A percentile compares a stretch with the other conserved stretches of the same genome.
Evolutionary conservation across 2,113 vertebrate species (phyloP).

Genomic region (Glareola pratincola): DNA sequence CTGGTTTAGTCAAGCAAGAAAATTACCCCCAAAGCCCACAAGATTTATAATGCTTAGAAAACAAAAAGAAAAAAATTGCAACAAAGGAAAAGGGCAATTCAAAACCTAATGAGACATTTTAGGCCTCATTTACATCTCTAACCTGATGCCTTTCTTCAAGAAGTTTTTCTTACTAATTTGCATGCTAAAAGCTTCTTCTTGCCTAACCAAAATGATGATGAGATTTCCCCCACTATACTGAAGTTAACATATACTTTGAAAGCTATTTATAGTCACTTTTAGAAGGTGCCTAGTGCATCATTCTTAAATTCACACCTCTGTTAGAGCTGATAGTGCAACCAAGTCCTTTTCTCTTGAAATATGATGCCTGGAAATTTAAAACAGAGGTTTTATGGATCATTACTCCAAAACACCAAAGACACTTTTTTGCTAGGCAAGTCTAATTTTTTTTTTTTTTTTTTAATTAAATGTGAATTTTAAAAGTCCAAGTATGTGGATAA

Average conservation of each 20-base stretch:
- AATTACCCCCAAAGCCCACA: conserved; percentile 76
- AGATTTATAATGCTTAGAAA: conserved; percentile 77
- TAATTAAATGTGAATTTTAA: not conserved
- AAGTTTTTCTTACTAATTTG: conserved; percentile 75
- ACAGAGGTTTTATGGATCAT: not conserved
- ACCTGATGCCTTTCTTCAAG: conserved; percentile 78
- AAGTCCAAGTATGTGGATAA: not conserved
- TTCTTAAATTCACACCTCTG: conserved; percentile 55
- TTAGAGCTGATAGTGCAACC: not conserved
- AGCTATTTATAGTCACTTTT: conserved; percentile 53
- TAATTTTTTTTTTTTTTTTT: not conserved
- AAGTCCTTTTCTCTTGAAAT: not conserved
- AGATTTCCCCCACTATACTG: conserved; percentile 67
- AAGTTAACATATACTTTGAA: conserved; percentile 65
- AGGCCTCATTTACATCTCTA: conserved; percentile 80
- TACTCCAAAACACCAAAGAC: not conserved
- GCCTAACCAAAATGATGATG: conserved; percentile 73
- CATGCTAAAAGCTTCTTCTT: conserved; percentile 80
- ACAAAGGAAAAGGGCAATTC: conserved; percentile 74
- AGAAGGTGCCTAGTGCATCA: not conserved
- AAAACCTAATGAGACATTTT: conserved; percentile 83
- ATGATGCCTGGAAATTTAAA: not conserved
- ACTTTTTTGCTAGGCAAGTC: not conserved
- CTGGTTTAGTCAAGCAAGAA: conserved; percentile 76
- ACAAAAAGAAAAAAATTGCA: conserved; percentile 60